Evolutionary conservation across 2,113 vertebrate species (phyloP).

Genomic region (Spermophilus dauricus): DNA sequence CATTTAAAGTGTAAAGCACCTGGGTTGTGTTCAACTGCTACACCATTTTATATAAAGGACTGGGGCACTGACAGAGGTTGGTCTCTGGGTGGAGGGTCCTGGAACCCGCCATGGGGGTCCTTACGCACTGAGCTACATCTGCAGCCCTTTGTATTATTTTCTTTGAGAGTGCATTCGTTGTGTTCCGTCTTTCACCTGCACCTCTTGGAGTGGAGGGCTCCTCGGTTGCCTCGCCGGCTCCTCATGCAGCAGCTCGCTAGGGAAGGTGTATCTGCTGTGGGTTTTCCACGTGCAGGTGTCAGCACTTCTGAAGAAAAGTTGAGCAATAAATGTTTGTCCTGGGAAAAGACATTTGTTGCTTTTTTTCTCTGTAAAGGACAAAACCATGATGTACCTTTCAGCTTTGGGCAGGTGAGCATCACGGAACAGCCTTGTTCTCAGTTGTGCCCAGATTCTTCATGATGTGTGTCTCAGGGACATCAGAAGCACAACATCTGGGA

Average conservation of each 20-base stretch:
- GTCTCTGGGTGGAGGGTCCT: too few species aligned
- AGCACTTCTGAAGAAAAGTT: constrained; percentile 80
- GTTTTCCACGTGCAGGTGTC: constrained; percentile 77
- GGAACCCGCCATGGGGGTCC: too few species aligned
- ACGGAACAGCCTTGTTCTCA: background rate
- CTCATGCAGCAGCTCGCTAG: constrained; percentile 64
- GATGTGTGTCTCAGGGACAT: background rate
- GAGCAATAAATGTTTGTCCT: constrained; percentile 62
- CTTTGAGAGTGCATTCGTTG: too few species aligned
- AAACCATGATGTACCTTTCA: background rate
- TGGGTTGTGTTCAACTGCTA: too few species aligned
- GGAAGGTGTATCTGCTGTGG: constrained; percentile 73
- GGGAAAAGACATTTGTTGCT: constrained; percentile 28
- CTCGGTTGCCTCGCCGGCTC: too few species aligned
- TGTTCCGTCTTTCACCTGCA: background rate
- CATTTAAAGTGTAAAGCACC: too few species aligned
- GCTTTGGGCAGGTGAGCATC: background rate
- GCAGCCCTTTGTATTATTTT: background rate
- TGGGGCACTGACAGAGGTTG: too few species aligned
- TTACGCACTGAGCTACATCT: background rate
- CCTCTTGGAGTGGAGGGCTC: constrained; percentile 50
- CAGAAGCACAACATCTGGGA: background rate
- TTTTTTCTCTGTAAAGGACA: constrained; percentile 28
- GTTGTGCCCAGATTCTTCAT: background rate
- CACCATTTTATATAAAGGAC: too few species aligned